Evolutionary conservation across 2,797 vertebrate species (phyloP).

Genomic region (Glossophaga mutica): DNA sequence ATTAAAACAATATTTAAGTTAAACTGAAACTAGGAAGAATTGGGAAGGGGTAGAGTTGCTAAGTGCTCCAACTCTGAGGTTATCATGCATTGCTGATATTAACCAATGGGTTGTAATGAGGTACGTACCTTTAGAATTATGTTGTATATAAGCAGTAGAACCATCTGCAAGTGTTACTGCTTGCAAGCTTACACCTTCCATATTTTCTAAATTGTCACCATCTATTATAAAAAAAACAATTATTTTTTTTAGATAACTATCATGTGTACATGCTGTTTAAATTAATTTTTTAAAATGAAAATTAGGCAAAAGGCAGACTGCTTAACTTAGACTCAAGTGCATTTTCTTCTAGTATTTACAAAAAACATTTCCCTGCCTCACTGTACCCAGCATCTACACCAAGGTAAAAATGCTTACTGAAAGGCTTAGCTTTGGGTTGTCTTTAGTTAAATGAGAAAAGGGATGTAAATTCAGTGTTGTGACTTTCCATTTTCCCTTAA

Average conservation of each 20-base stretch:
- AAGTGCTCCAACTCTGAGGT: not conserved
- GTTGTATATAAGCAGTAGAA: slow-evolving; percentile 98
- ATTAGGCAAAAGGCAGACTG: slow-evolving; percentile 3
- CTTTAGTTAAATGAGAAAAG: not conserved
- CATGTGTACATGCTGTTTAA: not conserved
- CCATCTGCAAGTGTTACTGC: slow-evolving; percentile 98
- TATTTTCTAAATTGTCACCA: slow-evolving; percentile 94
- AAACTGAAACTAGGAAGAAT: not conserved
- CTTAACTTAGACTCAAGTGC: not conserved
- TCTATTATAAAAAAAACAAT: slow-evolving; percentile 82
- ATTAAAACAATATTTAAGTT: slow-evolving; percentile 40
- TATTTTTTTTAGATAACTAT: slow-evolving; percentile 47
- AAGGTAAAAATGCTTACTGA: not conserved
- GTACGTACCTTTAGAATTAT: slow-evolving; percentile 91
- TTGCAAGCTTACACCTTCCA: slow-evolving; percentile 98
- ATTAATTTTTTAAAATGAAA: not conserved
- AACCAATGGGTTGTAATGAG: not conserved
- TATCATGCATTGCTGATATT: not conserved
- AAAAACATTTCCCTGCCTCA: not conserved
- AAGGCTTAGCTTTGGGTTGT: not conserved
- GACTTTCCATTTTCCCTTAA: slow-evolving; percentile 10
- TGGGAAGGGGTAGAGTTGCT: not conserved
- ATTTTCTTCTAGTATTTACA: slow-evolving; percentile 12
- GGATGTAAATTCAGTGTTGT: not conserved
- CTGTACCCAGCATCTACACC: not conserved